These are phyloP conservation scores for fruit fly (Drosophila melanogaster) DNA, from an alignment of 1,140 invertebrate genomes.

Conservation along the genomic window DNA sequence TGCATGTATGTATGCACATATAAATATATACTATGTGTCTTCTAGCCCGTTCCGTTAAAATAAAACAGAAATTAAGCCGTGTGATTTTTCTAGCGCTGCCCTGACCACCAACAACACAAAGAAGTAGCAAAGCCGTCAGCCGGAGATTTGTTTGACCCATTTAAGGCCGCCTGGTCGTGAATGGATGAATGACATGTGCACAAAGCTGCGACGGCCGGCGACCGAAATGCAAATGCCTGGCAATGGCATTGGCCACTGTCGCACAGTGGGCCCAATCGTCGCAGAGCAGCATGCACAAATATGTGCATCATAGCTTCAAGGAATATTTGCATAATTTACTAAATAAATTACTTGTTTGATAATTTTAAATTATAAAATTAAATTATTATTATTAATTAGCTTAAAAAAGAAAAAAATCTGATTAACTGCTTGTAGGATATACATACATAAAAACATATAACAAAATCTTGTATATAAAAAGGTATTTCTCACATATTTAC, in stretches of 20 bases:
- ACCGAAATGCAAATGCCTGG: slow-evolving; percentile 70
- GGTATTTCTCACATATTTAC: no score
- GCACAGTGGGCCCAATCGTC: slow-evolving; percentile 14
- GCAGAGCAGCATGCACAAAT: no score
- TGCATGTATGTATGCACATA: not conserved
- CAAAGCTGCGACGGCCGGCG: slow-evolving; percentile 64
- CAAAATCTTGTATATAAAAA: no score
- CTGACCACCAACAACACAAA: slow-evolving; percentile 32
- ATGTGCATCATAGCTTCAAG: no score
- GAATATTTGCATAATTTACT: no score
- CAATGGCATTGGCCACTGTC: slow-evolving; percentile 47
- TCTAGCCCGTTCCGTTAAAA: slow-evolving; percentile 60
- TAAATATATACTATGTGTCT: slow-evolving; percentile 2
- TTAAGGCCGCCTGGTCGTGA: slow-evolving; percentile 35
- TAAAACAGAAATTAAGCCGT: slow-evolving; percentile 79
- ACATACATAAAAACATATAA: no score
- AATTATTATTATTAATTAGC: no score
- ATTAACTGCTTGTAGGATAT: no score
- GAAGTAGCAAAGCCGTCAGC: slow-evolving; percentile 24
- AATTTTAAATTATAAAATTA: no score
- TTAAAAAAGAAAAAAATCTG: no score
- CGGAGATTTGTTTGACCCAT: slow-evolving; percentile 81
- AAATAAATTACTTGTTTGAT: no score
- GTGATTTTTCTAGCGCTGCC: slow-evolving; percentile 68
- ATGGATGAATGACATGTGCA: slow-evolving; percentile 75